Evolutionary conservation across 2,113 vertebrate genomes (phyloP), one percentile per base, ranked within the genome.

Genomic region (Aleadryas rufinucha): DNA sequence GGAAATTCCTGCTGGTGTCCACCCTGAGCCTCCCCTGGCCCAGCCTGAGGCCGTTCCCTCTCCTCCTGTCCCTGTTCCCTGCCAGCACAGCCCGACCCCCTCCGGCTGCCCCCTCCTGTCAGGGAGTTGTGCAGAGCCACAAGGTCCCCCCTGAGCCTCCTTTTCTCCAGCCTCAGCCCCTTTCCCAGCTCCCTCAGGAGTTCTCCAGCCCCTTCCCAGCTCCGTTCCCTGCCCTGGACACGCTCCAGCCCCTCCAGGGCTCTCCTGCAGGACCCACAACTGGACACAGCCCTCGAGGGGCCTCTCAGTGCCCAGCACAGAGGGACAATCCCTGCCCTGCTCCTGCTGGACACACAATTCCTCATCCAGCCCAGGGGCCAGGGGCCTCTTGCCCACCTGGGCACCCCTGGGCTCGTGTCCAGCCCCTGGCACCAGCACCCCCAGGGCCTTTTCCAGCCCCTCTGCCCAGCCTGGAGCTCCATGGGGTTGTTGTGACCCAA

Each of bases 401-500:
- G 49, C 76, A 53, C 37, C 60, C 76, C 60, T 65, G 60, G 49
- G 49, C 60, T 79, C 49, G 39, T 79, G 49, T 65, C 60, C 76
- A 79, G 76, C 60, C 31, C 3, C 60, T 64, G 59, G 0, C 76
- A 4, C 13, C 22, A 53, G 76, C 76, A 54, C 41, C 50, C 77
- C 77, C 63, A 56, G 77, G 77, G 50, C 50, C 31, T 44, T 45
- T 54, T 5, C 60, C 76, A 71, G 54, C 54, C 80, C 80, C 37
- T 82, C 19, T 31, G 66, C 81, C 57, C 68, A 72, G 81, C 81
- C 59, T 64, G 69, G 21, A 37, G 57, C 68, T 45, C 47, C 27
- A 4, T 0, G 9, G 68, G 39, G 47, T 3, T 54, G 39, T 0
- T 15, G 41, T 64, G 59, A 39, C n/a, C 81, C 59, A 2, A 18